These are phyloP conservation scores for Martes flavigula DNA, from an alignment of 2,797 vertebrate species.

Conservation along the genomic window DNA sequence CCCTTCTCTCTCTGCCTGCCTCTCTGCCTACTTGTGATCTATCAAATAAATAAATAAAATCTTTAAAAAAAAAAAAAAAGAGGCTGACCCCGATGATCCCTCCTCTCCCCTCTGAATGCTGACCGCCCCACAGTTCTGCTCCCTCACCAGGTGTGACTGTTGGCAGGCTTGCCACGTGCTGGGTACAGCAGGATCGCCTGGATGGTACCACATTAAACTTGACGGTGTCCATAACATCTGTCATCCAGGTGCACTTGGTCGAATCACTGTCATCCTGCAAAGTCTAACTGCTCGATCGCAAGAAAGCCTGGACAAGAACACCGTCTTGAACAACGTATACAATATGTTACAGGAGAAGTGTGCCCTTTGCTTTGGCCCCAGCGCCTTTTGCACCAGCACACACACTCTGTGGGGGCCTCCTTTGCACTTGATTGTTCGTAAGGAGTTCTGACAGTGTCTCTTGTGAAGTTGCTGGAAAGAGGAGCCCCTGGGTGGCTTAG, in stretches of 20 bases:
- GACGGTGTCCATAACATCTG: not conserved
- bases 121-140: not conserved
- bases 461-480: not conserved
- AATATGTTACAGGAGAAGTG: not conserved
- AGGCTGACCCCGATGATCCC: rapidly evolving
- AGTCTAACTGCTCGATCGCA: not conserved
- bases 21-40: too few relatives aligned
- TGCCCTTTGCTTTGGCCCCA: rapidly evolving
- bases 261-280: not conserved
- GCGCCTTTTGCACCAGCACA: not conserved
- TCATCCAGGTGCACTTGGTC: not conserved
- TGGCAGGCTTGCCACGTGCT: not conserved
- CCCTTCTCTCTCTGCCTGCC: too few relatives aligned
- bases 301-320: not conserved
- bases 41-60: too few relatives aligned
- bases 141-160: not conserved
- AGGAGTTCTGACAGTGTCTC: not conserved
- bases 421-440: not conserved
- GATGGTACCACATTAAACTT: not conserved
- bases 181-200: not conserved
- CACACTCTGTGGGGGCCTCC: not conserved
- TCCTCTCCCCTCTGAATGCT: not conserved
- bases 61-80: not conserved
- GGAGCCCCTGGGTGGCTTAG: not conserved
- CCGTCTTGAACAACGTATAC: rapidly evolving